Conservation (phyloP, 2,113 vertebrate species). For the Polyodon spathula region DNA sequence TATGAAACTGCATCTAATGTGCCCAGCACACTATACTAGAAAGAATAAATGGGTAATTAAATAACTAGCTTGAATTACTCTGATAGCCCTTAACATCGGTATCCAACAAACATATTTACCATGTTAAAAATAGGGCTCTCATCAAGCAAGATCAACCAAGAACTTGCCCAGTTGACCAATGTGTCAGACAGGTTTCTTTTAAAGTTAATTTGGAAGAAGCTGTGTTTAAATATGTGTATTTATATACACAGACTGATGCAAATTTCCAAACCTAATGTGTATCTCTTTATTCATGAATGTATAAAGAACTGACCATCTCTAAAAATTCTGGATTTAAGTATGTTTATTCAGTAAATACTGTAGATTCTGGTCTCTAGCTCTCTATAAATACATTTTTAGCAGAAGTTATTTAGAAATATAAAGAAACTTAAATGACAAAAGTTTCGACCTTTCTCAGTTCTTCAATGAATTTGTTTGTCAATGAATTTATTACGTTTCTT, state of each 20-base stretch:
- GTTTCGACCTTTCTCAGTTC: neutral
- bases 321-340: constrained; percentile 41
- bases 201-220: constrained; percentile 42
- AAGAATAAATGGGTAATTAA: constrained; percentile 22
- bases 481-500: no score
- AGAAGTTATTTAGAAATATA: neutral
- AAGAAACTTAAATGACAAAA: neutral
- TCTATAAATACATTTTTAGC: neutral
- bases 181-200: constrained; percentile 19
- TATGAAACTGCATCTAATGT: constrained; percentile 32
- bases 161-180: constrained; percentile 34
- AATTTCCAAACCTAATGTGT: constrained; percentile 35
- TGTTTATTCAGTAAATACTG: constrained; percentile 29
- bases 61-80: constrained; percentile 23
- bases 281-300: constrained; percentile 43
- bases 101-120: constrained; percentile 48
- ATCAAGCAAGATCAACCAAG: constrained; percentile 24
- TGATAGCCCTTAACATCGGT: constrained; percentile 16
- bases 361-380: constrained; percentile 15
- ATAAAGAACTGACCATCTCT: constrained; percentile 41
- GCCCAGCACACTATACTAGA: constrained; percentile 4
- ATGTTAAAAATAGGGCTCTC: constrained; percentile 38
- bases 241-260: constrained; percentile 31
- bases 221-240: constrained; percentile 21
- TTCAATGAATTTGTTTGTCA: no score